Percentiles rank a stretch among this genome's conserved stretches.
Conservation (phyloP, 2,113 vertebrate genomes). For the Gobio gobio region DNA sequence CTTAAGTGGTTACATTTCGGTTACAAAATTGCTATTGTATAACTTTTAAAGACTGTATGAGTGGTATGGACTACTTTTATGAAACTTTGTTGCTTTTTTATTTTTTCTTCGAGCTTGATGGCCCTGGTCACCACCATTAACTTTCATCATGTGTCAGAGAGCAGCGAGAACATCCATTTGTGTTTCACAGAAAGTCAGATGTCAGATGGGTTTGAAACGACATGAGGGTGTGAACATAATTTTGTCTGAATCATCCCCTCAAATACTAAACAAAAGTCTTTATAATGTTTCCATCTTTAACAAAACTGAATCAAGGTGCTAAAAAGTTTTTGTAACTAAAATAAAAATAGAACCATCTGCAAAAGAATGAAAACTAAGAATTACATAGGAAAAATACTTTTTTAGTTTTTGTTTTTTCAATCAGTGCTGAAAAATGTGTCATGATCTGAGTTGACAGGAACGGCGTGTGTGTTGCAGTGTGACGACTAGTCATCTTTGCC, state of each 20-base stretch:
- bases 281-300: not conserved
- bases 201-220: not conserved
- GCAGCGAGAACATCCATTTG: not conserved
- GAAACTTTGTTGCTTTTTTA: not conserved
- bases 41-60: too few species aligned
- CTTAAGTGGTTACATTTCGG: too few species aligned
- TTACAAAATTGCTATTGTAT: too few species aligned
- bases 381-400: not conserved
- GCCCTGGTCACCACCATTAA: not conserved
- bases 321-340: not conserved
- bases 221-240: not conserved
- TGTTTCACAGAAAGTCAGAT: not conserved
- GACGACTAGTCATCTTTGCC: constrained; percentile 16
- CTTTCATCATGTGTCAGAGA: not conserved
- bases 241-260: not conserved
- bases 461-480: not conserved
- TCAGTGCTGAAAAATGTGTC: not conserved
- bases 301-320: too few species aligned
- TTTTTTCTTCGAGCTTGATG: not conserved
- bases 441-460: not conserved
- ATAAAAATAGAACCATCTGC: not conserved
- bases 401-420: not conserved
- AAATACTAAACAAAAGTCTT: not conserved
- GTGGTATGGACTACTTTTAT: not conserved
- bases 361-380: not conserved